These are phyloP conservation scores for Phasianus colchicus DNA, from an alignment of 2,113 vertebrate species.

Conservation along the genomic window DNA sequence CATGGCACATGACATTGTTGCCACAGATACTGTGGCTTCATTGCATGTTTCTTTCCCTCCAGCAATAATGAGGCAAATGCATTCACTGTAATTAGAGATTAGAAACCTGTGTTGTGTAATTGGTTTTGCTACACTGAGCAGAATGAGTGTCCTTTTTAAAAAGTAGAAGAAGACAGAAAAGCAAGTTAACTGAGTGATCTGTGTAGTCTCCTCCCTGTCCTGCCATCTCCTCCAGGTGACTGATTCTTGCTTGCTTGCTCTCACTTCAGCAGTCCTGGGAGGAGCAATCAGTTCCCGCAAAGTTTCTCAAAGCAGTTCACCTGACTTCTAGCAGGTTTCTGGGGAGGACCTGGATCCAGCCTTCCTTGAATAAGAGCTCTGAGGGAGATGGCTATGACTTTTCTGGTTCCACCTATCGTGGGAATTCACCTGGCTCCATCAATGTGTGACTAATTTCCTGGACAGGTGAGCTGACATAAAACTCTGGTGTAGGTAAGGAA, in stretches of 20 bases:
- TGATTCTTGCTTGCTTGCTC: not conserved
- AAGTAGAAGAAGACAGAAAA: not conserved
- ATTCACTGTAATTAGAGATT: constrained; percentile 12
- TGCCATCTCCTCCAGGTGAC: not conserved
- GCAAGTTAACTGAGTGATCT: not conserved
- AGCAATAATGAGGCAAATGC: constrained; percentile 13
- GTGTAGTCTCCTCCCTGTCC: not conserved
- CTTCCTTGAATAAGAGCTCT: constrained; percentile 1
- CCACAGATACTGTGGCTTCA: not conserved
- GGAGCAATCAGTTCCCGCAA: not conserved
- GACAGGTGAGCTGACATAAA: not conserved
- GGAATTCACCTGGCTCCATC: constrained; percentile 3
- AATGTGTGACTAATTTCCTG: not conserved
- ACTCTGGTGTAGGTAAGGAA: not conserved
- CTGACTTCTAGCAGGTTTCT: not conserved
- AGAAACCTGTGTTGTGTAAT: constrained; percentile 14
- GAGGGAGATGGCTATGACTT: not conserved
- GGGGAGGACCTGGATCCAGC: not conserved
- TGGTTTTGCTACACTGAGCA: not conserved
- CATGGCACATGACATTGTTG: not conserved
- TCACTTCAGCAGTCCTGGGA: not conserved
- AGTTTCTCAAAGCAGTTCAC: not conserved
- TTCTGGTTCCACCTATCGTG: not conserved
- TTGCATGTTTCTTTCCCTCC: not conserved
- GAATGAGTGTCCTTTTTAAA: not conserved